These are phyloP conservation scores for Pimephales promelas DNA, from an alignment of 2,113 vertebrate genomes.

Conservation along the genomic window DNA sequence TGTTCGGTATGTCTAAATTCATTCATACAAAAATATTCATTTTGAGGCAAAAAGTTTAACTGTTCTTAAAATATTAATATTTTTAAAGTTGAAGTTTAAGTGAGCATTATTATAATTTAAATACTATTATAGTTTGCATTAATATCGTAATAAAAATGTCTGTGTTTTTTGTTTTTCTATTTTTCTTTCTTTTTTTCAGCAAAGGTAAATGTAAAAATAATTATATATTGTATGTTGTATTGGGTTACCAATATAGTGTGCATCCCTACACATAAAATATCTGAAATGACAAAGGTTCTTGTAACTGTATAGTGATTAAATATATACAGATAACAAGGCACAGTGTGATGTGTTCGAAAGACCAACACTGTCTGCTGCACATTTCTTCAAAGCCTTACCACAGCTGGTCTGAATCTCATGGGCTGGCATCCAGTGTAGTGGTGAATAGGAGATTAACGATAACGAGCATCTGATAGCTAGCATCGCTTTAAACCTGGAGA, in stretches of 20 bases:
- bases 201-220: too few relatives aligned
- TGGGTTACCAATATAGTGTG: background rate
- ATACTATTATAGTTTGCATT: too few relatives aligned
- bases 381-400: constrained; percentile 44
- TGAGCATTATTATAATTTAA: background rate
- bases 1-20: too few relatives aligned
- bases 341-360: constrained; percentile 5
- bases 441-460: constrained; percentile 45
- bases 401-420: constrained; percentile 46
- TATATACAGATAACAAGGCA: background rate
- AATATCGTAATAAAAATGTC: too few relatives aligned
- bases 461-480: constrained; percentile 58
- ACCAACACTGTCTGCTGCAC: constrained; percentile 35
- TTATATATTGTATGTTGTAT: too few relatives aligned
- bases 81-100: background rate
- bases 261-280: background rate
- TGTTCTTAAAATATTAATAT: background rate
- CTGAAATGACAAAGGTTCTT: constrained; percentile 3
- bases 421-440: constrained; percentile 55
- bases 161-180: too few relatives aligned
- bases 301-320: constrained; percentile 2
- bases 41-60: too few relatives aligned
- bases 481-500: constrained; percentile 54
- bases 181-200: too few relatives aligned
- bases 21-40: too few relatives aligned